phyloP scores from a whole-genome alignment of 2,888 invertebrate species.

The Stenodera caucasica region DNA sequence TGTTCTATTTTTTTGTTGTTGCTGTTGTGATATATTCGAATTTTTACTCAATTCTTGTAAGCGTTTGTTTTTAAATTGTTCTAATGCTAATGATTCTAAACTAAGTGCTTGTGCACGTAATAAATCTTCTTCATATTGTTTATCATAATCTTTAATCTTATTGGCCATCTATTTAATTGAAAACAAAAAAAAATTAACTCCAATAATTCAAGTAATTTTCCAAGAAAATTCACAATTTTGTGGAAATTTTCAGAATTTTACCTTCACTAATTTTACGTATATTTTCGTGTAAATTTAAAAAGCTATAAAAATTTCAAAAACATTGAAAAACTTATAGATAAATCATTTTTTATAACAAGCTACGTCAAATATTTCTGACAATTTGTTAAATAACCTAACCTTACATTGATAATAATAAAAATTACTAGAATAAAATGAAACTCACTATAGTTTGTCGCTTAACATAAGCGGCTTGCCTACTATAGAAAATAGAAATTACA shows the following conservation, averaged over 20 bases:
- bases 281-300: neutral
- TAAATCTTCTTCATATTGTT: constrained; percentile 82
- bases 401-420: no score
- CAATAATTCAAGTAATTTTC: no score
- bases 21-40: neutral
- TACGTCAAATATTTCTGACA: neutral
- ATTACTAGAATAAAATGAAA: no score
- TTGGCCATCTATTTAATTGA: constrained; percentile 49
- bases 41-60: constrained; percentile 45
- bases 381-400: neutral
- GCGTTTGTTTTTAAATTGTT: constrained; percentile 75
- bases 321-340: neutral
- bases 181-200: neutral
- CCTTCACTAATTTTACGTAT: neutral
- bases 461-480: no score
- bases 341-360: neutral
- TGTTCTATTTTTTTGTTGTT: constrained; percentile 30
- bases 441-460: no score
- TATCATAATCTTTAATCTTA: constrained; percentile 68
- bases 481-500: no score
- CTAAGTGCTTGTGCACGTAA: constrained; percentile 87
- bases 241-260: neutral
- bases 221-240: no score
- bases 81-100: constrained; percentile 81
- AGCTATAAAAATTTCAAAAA: neutral